Conservation (phyloP, 2,113 vertebrate species). For the Pelobates fuscus region DNA sequence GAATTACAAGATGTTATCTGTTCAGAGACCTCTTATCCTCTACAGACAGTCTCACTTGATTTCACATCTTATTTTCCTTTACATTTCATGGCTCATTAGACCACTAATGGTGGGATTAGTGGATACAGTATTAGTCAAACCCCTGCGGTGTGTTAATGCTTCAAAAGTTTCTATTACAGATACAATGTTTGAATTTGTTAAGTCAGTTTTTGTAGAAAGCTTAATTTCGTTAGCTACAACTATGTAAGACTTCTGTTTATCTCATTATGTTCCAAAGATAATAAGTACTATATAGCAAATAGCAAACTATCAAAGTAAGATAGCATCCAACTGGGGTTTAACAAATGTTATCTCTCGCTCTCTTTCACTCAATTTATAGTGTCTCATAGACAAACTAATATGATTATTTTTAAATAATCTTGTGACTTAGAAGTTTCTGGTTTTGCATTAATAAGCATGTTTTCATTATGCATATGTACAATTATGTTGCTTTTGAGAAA, state of each 20-base stretch:
- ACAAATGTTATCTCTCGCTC: too few species aligned
- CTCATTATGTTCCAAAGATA: too few species aligned
- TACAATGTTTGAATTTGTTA: conserved; percentile 39
- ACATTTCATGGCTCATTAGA: conserved; percentile 49
- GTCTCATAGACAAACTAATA: too few species aligned
- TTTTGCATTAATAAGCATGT: too few species aligned
- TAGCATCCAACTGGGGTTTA: too few species aligned
- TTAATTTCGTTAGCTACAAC: background rate
- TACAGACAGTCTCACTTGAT: conserved; percentile 38
- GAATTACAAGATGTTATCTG: conserved; percentile 39
- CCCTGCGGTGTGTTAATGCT: conserved; percentile 43
- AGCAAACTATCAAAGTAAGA: too few species aligned
- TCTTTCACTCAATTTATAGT: too few species aligned
- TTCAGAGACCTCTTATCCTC: conserved; percentile 15
- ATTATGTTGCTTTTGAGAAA: too few species aligned
- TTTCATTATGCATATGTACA: too few species aligned
- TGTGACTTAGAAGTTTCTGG: too few species aligned
- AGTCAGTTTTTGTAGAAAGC: conserved; percentile 23
- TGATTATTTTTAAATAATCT: too few species aligned
- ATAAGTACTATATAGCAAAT: too few species aligned
- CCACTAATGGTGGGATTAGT: conserved; percentile 48
- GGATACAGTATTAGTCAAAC: conserved; percentile 26
- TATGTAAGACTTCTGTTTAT: background rate
- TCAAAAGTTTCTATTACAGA: conserved; percentile 32
- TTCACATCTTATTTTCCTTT: conserved; percentile 34